These are phyloP conservation scores for Monoplex corrugatus DNA, from an alignment of 2,888 invertebrate genomes.

Conservation along the genomic window DNA sequence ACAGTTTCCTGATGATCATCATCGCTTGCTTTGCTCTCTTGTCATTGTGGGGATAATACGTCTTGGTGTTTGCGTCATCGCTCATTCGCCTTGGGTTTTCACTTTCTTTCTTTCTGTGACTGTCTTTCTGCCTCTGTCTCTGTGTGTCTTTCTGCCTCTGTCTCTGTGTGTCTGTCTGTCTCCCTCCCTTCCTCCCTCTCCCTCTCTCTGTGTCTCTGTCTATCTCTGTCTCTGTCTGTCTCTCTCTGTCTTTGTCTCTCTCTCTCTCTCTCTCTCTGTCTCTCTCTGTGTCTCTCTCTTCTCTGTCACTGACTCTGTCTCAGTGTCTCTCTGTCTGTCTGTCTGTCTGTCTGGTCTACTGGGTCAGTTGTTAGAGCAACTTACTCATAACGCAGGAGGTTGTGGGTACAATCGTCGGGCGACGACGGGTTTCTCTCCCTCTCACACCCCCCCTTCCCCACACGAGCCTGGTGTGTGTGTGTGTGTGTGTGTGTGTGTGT, in stretches of 20 bases:
- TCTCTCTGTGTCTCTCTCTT: constrained; percentile 22
- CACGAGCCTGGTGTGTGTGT: no score
- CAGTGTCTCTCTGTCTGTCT: background rate
- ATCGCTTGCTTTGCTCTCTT: no score
- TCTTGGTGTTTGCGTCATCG: no score
- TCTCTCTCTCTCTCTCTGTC: constrained; percentile 44
- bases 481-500: background rate
- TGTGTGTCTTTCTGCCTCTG: background rate
- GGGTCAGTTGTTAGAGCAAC: no score
- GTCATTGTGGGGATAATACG: no score
- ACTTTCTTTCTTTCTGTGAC: background rate
- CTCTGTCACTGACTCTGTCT: background rate
- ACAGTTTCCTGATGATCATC: no score
- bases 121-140: background rate
- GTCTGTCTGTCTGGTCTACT: background rate
- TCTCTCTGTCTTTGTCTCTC: constrained; percentile 47
- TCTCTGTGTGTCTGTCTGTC: constrained; percentile 11
- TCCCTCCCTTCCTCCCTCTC: constrained; percentile 46
- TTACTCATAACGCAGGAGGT: no score
- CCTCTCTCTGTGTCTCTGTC: constrained; percentile 11
- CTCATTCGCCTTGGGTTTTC: no score
- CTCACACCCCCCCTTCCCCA: background rate
- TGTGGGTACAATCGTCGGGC: no score
- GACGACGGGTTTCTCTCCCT: background rate
- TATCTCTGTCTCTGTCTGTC: background rate